Evolutionary conservation across 2,113 vertebrate species (phyloP), one percentile per base, ranked within the genome.

Genomic region (Tamias sibiricus): DNA sequence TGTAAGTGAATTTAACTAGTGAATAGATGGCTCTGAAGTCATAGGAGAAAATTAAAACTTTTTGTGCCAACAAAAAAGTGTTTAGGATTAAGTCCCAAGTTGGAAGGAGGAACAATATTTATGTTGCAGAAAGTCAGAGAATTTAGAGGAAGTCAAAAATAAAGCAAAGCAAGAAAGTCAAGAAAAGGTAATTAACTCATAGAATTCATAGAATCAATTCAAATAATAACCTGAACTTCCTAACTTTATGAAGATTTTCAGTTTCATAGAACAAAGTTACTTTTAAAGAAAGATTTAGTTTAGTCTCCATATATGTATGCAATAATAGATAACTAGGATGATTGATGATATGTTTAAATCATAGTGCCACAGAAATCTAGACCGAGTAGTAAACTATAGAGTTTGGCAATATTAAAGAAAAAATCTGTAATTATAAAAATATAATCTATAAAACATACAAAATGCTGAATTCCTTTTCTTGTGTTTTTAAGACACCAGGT

Each of bases 251-350:
- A 30, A 47, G 4, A 44, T 66, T 64, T 52, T 85, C 42, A 79
- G 22, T 57, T 72, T 8, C 10, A 32, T 49, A 40, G 24, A 77
- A 35, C 6, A 72, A 87, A 62, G n/a, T 82, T 59, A 64, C 62
- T 87, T 91, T 74, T 71, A 83, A 87, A 91, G 69, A 86, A 57
- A 81, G 7, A 68, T 66, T 80, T 54, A 54, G 62, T 87, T 20
- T 87, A 76, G 64, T 5, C 3, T 62, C 32, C 24, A 59, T 57
- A 19, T 64, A 17, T 12, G 26, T 72, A 12, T 12, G 24, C 68
- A 82, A 81, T n/a, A 89, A 17, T 20, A 49, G 37, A 22, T 82
- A 49, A 68, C 81, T 87, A 82, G 32, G 76, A 71, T 20, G 35
- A 47, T 28, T 91, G n/a, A 57, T 74, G 44, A 8, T 52, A 76